A percentile compares a stretch with the other conserved stretches of the same genome.
These are phyloP conservation scores for Hybognathus amarus DNA, from an alignment of 2,797 vertebrate species.

Conservation along the genomic window DNA sequence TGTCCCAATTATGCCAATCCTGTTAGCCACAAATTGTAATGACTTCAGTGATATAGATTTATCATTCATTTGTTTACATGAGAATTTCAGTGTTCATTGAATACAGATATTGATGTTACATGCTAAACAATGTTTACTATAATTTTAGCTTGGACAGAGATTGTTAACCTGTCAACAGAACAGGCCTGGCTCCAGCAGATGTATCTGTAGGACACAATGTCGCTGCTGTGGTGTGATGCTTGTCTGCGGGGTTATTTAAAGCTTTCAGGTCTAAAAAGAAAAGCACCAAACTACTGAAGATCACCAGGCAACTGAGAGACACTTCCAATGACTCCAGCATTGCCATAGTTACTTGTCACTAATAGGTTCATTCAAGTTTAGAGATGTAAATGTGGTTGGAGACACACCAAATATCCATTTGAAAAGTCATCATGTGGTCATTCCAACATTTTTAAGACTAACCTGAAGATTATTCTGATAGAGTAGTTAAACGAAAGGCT, in stretches of 20 bases:
- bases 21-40: background rate
- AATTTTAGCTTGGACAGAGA: background rate
- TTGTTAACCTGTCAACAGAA: background rate
- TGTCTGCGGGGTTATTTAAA: constrained; percentile 18
- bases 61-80: background rate
- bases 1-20: constrained; percentile 5
- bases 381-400: constrained; percentile 1
- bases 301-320: constrained; percentile 41
- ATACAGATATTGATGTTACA: background rate
- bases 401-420: background rate
- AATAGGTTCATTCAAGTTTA: constrained; percentile 27
- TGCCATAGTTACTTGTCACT: constrained; percentile 33
- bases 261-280: background rate
- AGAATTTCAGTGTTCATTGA: background rate
- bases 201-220: constrained; percentile 11
- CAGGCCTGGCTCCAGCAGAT: constrained; percentile 25
- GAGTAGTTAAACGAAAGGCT: background rate
- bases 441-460: background rate
- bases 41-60: background rate
- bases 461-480: background rate
- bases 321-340: constrained; percentile 19
- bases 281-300: background rate
- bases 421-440: background rate
- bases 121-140: constrained; percentile 15
- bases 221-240: background rate